Evolutionary conservation across 2,113 vertebrate species (phyloP), one percentile per base, ranked within the genome.

Genomic region (Nasalis larvatus): DNA sequence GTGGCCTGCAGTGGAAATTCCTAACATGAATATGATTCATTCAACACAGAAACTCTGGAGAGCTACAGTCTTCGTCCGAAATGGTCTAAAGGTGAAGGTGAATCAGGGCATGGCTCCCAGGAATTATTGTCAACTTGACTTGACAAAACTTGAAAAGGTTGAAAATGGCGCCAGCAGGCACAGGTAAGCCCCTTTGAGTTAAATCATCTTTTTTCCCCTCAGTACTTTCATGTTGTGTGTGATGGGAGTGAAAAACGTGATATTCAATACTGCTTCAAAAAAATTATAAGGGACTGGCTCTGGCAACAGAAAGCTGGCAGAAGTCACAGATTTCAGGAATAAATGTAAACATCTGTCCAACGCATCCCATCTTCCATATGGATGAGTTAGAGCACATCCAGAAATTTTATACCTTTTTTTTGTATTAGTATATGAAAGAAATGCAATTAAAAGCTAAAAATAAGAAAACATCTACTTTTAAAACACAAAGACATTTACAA

Each of bases 161-260:
- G 47, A 27, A 42, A 52, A 14, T 2, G 5, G 4, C 0, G 0
- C 80, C 3, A 0, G 1, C 1, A 27, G 0, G 0, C n/a, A 16
- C 2, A 4, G 69, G 71, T 18, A 25, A 12, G 83, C 68, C 56
- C 56, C 21, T 56, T 4, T 17, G 6, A 32, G n/a, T 37, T 10
- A 40, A 18, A 27, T 21, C 20, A 1, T 7, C 69, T 14, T 18
- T 37, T 35, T 23, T 32, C 47, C 49, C 17, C 32, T 54, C 20
- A 1, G 11, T 1, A 7, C 23, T 20, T 58, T 37, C 9, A 10
- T 1, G 18, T 23, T 42, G 35, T 9, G 4, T 10, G 0, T n/a
- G 11, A 42, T 11, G 47, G 6, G 10, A 10, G n/a, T 13, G 74
- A 54, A 42, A 77, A 73, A 52, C 9, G 37, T 32, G 47, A 6